phyloP scores from a whole-genome alignment of 1,140 invertebrate species.

The Microvelia longipes region DNA sequence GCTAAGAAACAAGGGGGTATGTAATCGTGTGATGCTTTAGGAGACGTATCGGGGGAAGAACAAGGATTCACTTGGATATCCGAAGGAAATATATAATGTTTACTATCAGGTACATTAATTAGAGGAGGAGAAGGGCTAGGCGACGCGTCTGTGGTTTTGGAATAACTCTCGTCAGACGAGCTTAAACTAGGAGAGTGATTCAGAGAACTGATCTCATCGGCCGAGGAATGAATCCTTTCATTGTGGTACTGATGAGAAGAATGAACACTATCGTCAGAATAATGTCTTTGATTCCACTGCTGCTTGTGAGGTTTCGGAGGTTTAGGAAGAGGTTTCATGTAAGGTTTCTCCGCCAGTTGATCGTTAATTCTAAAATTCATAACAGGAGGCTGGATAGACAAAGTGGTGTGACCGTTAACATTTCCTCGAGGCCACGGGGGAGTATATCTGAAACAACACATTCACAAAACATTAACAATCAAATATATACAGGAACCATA shows the following conservation, averaged over 20 bases:
- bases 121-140: conserved; percentile 41
- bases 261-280: conserved; percentile 46
- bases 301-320: conserved; percentile 29
- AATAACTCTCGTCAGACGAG: conserved; percentile 66
- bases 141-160: conserved; percentile 50
- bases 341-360: conserved; percentile 26
- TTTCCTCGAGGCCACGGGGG: conserved; percentile 21
- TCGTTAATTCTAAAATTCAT: neutral
- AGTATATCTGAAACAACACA: conserved; percentile 17
- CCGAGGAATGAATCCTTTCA: conserved; percentile 47
- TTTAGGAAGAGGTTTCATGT: conserved; percentile 42
- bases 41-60: conserved; percentile 30
- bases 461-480: neutral
- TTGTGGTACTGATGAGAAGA: conserved; percentile 3
- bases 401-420: neutral
- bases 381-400: conserved; percentile 20
- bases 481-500: no score
- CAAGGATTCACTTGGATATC: conserved; percentile 35
- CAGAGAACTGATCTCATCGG: conserved; percentile 59
- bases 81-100: conserved; percentile 42
- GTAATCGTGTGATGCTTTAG: conserved; percentile 32
- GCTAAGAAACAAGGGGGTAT: conserved; percentile 31
- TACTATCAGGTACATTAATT: conserved; percentile 16
- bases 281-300: conserved; percentile 33
- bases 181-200: conserved; percentile 61